Percentiles rank a stretch among this genome's conserved stretches.
Conservation (phyloP, 2,113 vertebrate species). For the Apaloderma vittatum region DNA sequence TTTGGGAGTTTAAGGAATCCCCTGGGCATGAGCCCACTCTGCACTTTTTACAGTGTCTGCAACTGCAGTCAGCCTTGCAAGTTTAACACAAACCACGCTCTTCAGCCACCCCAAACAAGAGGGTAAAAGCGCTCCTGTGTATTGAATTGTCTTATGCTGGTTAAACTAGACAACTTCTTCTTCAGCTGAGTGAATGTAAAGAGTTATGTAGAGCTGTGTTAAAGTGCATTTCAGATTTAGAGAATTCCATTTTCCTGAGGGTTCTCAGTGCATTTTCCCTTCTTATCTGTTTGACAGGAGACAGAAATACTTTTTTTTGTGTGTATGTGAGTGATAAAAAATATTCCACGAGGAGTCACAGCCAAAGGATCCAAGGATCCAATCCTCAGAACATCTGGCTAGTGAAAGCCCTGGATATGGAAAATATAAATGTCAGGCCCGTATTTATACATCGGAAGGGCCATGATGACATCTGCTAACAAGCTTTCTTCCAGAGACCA, state of each 20-base stretch:
- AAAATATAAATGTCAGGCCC: constrained; percentile 69
- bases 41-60: neutral
- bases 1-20: neutral
- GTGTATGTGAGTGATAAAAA: neutral
- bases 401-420: constrained; percentile 44
- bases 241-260: neutral
- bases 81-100: neutral
- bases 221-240: neutral
- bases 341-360: neutral
- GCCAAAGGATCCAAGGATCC: constrained; percentile 13
- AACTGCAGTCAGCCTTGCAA: neutral
- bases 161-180: neutral
- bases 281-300: neutral
- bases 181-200: neutral
- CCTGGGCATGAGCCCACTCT: neutral
- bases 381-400: constrained; percentile 55
- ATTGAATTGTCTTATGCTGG: neutral
- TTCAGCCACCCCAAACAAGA: neutral
- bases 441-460: constrained; percentile 65
- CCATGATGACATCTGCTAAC: constrained; percentile 64
- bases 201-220: neutral
- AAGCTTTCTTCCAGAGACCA: constrained; percentile 37
- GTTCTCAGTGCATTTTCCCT: neutral
- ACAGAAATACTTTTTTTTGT: neutral
- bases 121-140: neutral